Evolutionary conservation across 2,888 invertebrate genomes (phyloP), one percentile per base, ranked within the genome.

Genomic region (Atrina japonica): DNA sequence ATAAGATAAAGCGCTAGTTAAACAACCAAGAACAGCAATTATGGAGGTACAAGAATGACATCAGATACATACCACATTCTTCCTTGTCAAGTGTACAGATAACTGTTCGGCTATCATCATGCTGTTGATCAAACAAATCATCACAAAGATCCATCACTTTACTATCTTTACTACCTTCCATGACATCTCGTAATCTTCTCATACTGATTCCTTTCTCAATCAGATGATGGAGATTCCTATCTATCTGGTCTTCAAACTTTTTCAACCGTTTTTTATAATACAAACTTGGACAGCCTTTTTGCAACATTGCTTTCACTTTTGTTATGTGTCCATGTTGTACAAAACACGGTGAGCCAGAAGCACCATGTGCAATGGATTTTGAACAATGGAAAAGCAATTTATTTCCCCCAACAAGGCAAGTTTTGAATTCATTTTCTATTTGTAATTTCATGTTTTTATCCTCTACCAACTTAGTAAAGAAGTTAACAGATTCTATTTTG

Each of bases 331-430:
- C 61, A 21, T 49, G 27, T 14, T 47, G 29, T 6, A 30, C 23
- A 9, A 61, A 21, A 49, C 47, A 27, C 21, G 61, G 61, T n/a
- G 61, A 25, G 1, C 61, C 61, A 1, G 61, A 61, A 11, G 61
- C 61, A 9, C 61, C 61, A 7, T 49, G 49, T 23, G 61, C 29
- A 35, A 47, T 61, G 30, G 49, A 30, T 23, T 61, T 14, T 16
- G 61, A 61, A 9, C 41, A 41, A 9, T 61, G 47, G 49, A 61
- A 61, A 16, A 61, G 29, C 2, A 56, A 35, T 21, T 56, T 35
- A 14, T 35, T 23, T 11, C 40, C 3, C 6, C 40, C 35, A 7
- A 56, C 14, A 2, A 21, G 5, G 40, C 56, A 56, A 11, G 30
- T 35, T 3, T 23, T 40, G 23, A 40, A 56, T 16, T 56, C 56